Evolutionary conservation across 2,797 vertebrate genomes (phyloP), one percentile per base, ranked within the genome.

Genomic region (Danio choprae): DNA sequence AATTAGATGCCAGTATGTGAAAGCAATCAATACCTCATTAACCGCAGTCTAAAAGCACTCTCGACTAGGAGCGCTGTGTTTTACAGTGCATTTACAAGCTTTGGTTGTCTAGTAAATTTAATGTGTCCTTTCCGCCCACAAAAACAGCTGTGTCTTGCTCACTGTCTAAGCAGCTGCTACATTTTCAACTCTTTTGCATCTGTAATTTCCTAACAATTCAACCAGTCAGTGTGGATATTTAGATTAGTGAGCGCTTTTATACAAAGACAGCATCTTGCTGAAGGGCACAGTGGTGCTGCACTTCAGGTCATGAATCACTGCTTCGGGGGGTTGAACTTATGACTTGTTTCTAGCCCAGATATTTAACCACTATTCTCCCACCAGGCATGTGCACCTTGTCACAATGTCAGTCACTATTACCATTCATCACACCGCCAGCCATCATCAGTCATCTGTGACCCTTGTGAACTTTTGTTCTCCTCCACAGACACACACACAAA

Each of bases 51-150:
- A 79, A 83, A 83, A 55, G 22, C 51, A 70, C 69, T 60, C 70
- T 59, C 7, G 55, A 55, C 68, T 74, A 55, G 74, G 56, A 55
- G 64, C 5, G 36, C 20, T 43, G 71, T 58, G 43, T 62, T 64
- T 63, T 65, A 80, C 71, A 56, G 56, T 83, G 71, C 9, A 43
- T 77, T 83, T 69, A 72, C 50, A 76, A 82, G 72, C 76, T 53
- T 67, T 16, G 48, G 56, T 71, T 81, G 79, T 83, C 84, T 63
- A 70, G 75, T 58, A 81, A 76, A 88, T 77, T 86, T 71, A 85
- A 13, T 65, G 18, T 60, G 50, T 77, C 29, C 43, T 20, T 50
- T 86, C 70, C 22, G 7, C 63, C 56, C 40, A 44, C 6, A 2
- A 85, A 83, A 78, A 68, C 13, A 74, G 60, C 55, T 59, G 68